Evolutionary conservation across 2,888 invertebrate species (phyloP).

Genomic region (Caenorhabditis wallacei): DNA sequence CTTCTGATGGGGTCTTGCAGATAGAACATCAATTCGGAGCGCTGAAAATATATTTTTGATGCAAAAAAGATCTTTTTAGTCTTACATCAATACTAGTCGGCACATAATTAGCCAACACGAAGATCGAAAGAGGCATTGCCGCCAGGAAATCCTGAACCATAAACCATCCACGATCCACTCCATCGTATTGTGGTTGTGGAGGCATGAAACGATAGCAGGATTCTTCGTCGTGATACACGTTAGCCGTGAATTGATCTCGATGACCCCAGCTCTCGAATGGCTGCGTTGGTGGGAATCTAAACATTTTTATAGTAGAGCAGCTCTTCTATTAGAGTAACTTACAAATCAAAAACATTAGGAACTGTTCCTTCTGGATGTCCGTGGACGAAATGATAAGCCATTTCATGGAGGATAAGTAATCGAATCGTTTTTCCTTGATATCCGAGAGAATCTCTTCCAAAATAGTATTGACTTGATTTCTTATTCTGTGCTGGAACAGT

Average conservation of each 20-base stretch:
- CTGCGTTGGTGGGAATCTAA: constrained; percentile 64
- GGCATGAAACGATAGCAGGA: constrained; percentile 75
- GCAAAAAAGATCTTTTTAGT: too few species aligned
- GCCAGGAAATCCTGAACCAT: constrained; percentile 74
- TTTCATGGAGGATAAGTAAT: constrained; percentile 70
- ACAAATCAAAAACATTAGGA: constrained; percentile 47
- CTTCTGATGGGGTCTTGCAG: constrained; percentile 70
- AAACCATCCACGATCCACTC: constrained; percentile 74
- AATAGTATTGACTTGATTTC: constrained; percentile 35
- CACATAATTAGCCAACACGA: constrained; percentile 69
- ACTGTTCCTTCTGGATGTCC: constrained; percentile 28
- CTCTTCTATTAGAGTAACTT: not conserved
- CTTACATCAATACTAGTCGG: constrained; percentile 61
- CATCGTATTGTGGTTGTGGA: constrained; percentile 67
- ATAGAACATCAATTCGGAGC: constrained; percentile 8
- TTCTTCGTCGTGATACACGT: constrained; percentile 62
- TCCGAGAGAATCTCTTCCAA: constrained; percentile 57
- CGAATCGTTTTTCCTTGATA: constrained; percentile 74
- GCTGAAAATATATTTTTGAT: constrained; percentile 17
- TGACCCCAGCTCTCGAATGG: constrained; percentile 32
- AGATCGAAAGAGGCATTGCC: constrained; percentile 77
- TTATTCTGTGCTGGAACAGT: constrained; percentile 12
- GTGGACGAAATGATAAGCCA: constrained; percentile 73
- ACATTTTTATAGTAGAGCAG: too few species aligned
- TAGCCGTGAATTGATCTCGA: constrained; percentile 12